Evolutionary conservation across 2,797 vertebrate genomes (phyloP).

Genomic region (Sebastes oblongus): DNA sequence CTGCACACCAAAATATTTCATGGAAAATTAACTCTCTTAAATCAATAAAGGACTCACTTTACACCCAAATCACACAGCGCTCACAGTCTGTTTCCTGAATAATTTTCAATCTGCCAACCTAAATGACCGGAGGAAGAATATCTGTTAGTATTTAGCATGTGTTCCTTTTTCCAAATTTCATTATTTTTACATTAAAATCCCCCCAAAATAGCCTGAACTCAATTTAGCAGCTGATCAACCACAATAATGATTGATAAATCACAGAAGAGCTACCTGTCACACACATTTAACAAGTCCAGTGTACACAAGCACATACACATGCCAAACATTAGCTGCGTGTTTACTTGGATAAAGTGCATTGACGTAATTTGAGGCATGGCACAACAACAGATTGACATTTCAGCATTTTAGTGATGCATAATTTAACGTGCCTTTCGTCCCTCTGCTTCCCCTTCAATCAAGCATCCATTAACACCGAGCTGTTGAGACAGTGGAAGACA

Average conservation of each 20-base stretch:
- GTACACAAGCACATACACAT: background rate
- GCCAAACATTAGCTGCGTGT: constrained; percentile 15
- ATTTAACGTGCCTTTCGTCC: constrained; percentile 36
- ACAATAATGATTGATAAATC: background rate
- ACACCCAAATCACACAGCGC: background rate
- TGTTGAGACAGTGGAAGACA: background rate
- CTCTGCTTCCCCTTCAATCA: constrained; percentile 27
- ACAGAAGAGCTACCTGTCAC: background rate
- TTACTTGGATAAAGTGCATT: constrained; percentile 7
- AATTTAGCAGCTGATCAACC: background rate
- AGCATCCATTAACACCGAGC: constrained; percentile 24
- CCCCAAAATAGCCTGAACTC: background rate
- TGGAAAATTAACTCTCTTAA: background rate
- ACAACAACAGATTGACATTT: constrained; percentile 35
- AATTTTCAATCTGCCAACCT: background rate
- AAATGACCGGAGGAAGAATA: background rate
- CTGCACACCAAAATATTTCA: background rate
- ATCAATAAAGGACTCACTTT: background rate
- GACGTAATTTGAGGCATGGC: constrained; percentile 14
- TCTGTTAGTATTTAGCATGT: background rate
- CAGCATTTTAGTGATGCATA: constrained; percentile 48
- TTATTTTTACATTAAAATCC: background rate
- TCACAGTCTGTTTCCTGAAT: background rate
- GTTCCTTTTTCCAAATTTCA: background rate
- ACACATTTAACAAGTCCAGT: background rate